Evolutionary conservation across 1,140 invertebrate genomes (phyloP), one percentile per base, ranked within the genome.

Genomic region (Zophobas atratus): DNA sequence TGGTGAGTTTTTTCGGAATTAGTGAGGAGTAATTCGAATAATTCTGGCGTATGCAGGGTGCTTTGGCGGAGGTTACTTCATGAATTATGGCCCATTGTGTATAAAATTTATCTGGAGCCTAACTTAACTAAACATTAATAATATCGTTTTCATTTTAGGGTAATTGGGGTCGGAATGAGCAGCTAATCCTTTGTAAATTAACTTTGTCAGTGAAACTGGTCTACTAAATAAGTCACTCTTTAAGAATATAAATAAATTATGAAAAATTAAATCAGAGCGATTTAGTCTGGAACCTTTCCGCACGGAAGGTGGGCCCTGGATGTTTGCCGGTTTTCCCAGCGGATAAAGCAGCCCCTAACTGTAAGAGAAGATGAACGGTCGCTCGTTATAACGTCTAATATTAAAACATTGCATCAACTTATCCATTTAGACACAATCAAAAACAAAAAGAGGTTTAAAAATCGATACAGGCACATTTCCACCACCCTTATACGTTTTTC

Each of bases 381-480:
- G 60, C 60, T 67, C 60, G 60, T 67, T 67, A 67, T 67, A 43
- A 46, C 60, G 60, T 43, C 60, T 67, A 43, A 67, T 67, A 67
- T 67, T 67, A 67, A 67, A 67, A 67, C 60, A 67, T 67, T 67
- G 60, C 60, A 67, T 67, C 20, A 67, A 67, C 38, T 67, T 72
- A 53, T 53, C 71, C 34, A 73, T 73, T 73, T 53, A 55, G 55
- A 73, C 35, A 55, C 56, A 4, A 39, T 55, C 55, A 56, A 73
- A 55, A 34, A 56, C 35, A 55, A 73, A 73, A 51, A 73, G 38
- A 51, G 51, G 56, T 56, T 73, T 73, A 32, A 55, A 73, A 73
- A 73, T 73, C 71, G 71, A 73, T 73, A 73, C 56, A 56, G 55
- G 71, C 71, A 73, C 71, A 55, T 55, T 55, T 5, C 43, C 49